Conservation (phyloP, 1,140 invertebrate species). For the Trachymyrmex cornetzi region DNA sequence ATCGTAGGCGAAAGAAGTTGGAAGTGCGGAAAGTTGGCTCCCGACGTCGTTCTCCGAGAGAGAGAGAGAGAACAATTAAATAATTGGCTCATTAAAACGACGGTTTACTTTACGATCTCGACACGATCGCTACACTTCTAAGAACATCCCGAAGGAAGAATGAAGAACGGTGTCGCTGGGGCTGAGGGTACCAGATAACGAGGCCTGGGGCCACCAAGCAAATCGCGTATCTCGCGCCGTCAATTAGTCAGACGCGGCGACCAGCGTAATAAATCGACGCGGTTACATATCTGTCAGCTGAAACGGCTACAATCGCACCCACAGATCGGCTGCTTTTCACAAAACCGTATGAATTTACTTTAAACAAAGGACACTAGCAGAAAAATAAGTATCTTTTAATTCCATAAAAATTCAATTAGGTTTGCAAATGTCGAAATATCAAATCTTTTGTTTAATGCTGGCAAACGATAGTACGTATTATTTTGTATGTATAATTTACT, state of each 20-base stretch:
- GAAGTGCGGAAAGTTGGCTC: not conserved
- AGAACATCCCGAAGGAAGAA: constrained; percentile 35
- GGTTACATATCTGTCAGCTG: not conserved
- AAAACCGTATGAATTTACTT: not conserved
- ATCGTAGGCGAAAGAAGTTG: not conserved
- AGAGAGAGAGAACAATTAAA: constrained; percentile 72
- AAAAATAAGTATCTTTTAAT: constrained; percentile 2
- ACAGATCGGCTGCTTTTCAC: not conserved
- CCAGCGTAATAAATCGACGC: constrained; percentile 74
- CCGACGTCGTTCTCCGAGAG: not conserved
- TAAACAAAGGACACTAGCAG: not conserved
- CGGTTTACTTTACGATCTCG: constrained; percentile 68
- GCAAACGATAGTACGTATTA: not conserved
- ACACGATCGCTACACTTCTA: constrained; percentile 33
- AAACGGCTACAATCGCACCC: constrained; percentile 20
- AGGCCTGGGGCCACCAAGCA: constrained; percentile 41
- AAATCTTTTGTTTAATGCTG: not conserved
- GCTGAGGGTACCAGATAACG: constrained; percentile 43
- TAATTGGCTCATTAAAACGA: constrained; percentile 79
- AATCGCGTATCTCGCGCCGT: constrained; percentile 75
- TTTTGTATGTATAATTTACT: not conserved
- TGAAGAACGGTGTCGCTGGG: not conserved
- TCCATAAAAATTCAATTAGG: not conserved
- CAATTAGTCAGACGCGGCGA: constrained; percentile 79
- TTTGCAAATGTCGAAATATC: not conserved